phyloP scores from a whole-genome alignment of 2,888 invertebrate genomes.

The Ctena decussata region DNA sequence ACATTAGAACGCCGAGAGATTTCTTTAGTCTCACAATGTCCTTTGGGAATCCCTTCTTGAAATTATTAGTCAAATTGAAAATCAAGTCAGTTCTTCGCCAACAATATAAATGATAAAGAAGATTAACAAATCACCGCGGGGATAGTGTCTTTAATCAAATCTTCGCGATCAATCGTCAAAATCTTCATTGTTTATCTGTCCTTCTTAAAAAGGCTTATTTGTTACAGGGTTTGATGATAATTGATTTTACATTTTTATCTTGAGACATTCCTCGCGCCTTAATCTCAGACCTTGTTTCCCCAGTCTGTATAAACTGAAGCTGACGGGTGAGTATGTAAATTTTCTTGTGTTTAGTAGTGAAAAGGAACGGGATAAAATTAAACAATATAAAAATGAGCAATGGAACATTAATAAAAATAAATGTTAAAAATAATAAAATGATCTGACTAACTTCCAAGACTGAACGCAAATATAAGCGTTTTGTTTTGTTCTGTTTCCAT shows the following conservation, averaged over 20 bases:
- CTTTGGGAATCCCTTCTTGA: constrained; percentile 61
- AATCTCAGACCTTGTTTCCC: not conserved
- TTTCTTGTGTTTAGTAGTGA: too few relatives aligned
- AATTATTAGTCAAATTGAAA: constrained; percentile 80
- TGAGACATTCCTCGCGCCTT: not conserved
- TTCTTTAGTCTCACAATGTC: constrained; percentile 21
- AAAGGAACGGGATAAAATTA: too few relatives aligned
- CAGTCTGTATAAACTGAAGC: too few relatives aligned
- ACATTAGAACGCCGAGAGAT: constrained; percentile 1
- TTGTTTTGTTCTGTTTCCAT: too few relatives aligned
- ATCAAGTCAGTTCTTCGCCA: constrained; percentile 76
- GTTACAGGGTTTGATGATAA: constrained; percentile 9
- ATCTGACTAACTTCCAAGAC: too few relatives aligned
- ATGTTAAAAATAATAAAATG: too few relatives aligned
- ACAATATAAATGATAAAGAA: constrained; percentile 69
- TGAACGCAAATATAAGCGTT: too few relatives aligned
- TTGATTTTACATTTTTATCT: constrained; percentile 10
- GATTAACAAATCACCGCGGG: constrained; percentile 29
- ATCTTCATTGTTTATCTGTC: constrained; percentile 29
- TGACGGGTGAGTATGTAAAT: too few relatives aligned
- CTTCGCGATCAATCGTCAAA: constrained; percentile 45
- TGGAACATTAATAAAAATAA: too few relatives aligned
- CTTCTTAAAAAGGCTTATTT: constrained; percentile 15
- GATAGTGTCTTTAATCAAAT: constrained; percentile 52
- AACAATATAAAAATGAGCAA: too few relatives aligned